Conservation (phyloP, 2,888 invertebrate genomes). For the Sussaba pulchella region DNA sequence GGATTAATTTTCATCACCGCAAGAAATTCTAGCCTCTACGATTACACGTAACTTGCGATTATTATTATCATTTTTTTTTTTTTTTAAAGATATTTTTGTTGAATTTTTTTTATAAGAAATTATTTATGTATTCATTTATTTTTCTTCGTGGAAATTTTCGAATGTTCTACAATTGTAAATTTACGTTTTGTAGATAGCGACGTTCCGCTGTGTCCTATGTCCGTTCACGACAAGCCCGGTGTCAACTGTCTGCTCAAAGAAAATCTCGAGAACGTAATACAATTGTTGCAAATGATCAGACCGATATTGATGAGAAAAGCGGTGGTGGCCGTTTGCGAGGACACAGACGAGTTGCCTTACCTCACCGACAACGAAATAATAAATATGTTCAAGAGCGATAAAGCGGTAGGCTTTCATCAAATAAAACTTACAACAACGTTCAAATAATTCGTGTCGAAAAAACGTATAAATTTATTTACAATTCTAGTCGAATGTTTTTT, state of each 20-base stretch:
- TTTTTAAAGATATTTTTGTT: conserved; percentile 70
- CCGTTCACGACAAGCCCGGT: conserved; percentile 86
- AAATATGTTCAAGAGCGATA: conserved; percentile 85
- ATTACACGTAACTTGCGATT: conserved; percentile 3
- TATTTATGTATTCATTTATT: background rate
- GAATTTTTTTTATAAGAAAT: too few species aligned
- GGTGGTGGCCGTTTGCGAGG: conserved; percentile 86
- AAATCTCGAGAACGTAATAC: conserved; percentile 87
- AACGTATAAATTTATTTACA: too few species aligned
- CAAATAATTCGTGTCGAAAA: too few species aligned
- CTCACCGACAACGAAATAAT: conserved; percentile 88
- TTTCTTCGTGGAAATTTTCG: conserved; percentile 72
- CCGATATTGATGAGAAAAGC: conserved; percentile 88
- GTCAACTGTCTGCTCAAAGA: conserved; percentile 89
- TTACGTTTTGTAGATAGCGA: conserved; percentile 84
- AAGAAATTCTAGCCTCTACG: conserved; percentile 17
- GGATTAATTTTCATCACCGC: conserved; percentile 25
- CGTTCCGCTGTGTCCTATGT: conserved; percentile 86
- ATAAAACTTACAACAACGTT: too few species aligned
- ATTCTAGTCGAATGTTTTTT: too few species aligned
- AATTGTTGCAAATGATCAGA: conserved; percentile 88
- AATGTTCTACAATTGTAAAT: conserved; percentile 59
- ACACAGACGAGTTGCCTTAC: conserved; percentile 85
- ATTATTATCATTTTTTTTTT: conserved; percentile 70
- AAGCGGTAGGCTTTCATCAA: conserved; percentile 83